Conservation (phyloP, 2,888 invertebrate species). For the Hesperia comma region DNA sequence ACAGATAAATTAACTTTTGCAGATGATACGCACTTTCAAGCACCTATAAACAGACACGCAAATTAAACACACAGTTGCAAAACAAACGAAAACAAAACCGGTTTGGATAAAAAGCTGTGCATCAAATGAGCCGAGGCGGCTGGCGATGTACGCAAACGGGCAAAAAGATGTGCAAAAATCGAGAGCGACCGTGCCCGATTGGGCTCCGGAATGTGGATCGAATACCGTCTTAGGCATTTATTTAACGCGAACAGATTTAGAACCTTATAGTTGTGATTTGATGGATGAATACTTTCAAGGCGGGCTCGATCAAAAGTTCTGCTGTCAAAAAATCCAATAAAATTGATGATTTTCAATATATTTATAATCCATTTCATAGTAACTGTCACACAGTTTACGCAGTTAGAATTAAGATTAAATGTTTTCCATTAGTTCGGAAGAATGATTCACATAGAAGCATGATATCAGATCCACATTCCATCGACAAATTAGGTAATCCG, state of each 20-base stretch:
- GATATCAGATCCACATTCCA: slow-evolving; percentile 63
- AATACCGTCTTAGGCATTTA: slow-evolving; percentile 57
- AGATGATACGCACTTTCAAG: slow-evolving; percentile 39
- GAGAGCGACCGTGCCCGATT: slow-evolving; percentile 60
- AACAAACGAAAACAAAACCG: slow-evolving; percentile 55
- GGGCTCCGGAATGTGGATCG: slow-evolving; percentile 71
- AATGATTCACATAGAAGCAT: slow-evolving; percentile 22
- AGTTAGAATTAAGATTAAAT: too few relatives aligned
- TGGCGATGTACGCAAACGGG: slow-evolving; percentile 63
- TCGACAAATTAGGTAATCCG: slow-evolving; percentile 56
- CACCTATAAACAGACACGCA: slow-evolving; percentile 40
- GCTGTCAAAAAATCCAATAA: not conserved
- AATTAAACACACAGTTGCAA: slow-evolving; percentile 58
- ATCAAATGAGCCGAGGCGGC: slow-evolving; percentile 59
- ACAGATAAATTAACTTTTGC: slow-evolving; percentile 42
- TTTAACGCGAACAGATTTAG: slow-evolving; percentile 45
- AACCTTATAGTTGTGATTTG: slow-evolving; percentile 41
- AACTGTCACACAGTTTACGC: not conserved
- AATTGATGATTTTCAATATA: not conserved
- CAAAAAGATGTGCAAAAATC: slow-evolving; percentile 77
- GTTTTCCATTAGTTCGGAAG: not conserved
- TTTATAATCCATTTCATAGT: not conserved
- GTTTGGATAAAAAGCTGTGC: slow-evolving; percentile 64
- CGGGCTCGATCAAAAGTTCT: slow-evolving; percentile 8
- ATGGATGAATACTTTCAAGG: slow-evolving; percentile 23